Base-by-base conservation (phyloP, 1,140 invertebrate genomes). In the Solen grandis region DNA sequence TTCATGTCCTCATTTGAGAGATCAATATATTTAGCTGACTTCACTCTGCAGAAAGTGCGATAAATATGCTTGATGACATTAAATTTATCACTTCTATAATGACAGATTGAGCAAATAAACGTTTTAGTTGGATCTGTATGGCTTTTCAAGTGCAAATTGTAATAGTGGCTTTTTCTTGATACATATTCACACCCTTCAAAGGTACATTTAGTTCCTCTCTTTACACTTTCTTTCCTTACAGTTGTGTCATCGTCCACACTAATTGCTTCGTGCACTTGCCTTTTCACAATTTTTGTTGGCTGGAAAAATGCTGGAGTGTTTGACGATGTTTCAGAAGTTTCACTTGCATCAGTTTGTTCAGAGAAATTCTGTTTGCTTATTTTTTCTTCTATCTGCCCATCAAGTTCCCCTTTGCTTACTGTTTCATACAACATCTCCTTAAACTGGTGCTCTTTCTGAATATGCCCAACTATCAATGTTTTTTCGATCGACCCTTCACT, bases 51-150 rank as follows among this genome's bases (percentile, higher is more conserved):
- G 8, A 10, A 29, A 16, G 66, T 65, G 3, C 65, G 50, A 27
- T 78, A 78, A 1, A 69, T 25, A 69, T 78, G 75, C 41, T 78
- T 78, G 5, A 78, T 57, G 33, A 78, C 75, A 46, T 41, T 31
- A 50, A 55, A 68, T 29, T 41, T 35, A n/a, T 68, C 52, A 3
- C 63, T 66, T 65, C 68, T 80, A 25, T 63, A 80, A 25, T 62
- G 59, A 62, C 77, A 80, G 5, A 29, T 59, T 22, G 65, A 70
- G 35, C 77, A 80, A 33, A 36, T 38, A 73, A 50, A 80, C 25
- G 25, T 29, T 38, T 80, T 78, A 10, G 27, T 35, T 2, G 75
- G 75, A 46, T 78, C 75, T 8, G 46, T 31, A 33, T 78, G 75
- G 46, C 62, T 66, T 2, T 50, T 65, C 0, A 78, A 8, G 50